Base-by-base conservation (phyloP, 2,113 vertebrate genomes). In the Thomomys bottae region DNA sequence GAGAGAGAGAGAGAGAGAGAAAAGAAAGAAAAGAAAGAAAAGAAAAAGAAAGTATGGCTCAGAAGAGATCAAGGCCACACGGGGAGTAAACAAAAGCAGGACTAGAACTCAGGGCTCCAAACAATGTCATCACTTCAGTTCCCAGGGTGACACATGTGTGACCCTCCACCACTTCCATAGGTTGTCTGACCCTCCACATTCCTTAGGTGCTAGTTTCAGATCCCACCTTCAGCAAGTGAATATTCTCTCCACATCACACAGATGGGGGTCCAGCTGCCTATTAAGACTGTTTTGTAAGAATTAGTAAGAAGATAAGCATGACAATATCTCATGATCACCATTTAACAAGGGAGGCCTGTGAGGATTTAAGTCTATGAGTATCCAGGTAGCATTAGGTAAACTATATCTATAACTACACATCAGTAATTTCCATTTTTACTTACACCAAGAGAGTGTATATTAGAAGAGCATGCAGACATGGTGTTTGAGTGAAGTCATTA, bases 381-480 rank as follows among this genome's bases (percentile, higher is more conserved):
- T 21, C 66, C 7, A 88, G 57, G 20, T 40, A 40, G 2, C 20
- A 28, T 10, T 9, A 42, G 17, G 15, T 1, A n/a, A 64, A 40
- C 23, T 1, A 4, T 10, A 17, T 6, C 64, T 17, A 3, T 1
- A 23, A 54, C 45, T 36, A 61, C 68, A n/a, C 26, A 34, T 63
- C 11, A 54, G 38, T 5, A 5, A 8, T 23, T 32, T 61, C 21
- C 2, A 45, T 77, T 77, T 77, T 23, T 5, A 23, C 15, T 10
- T 10, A 54, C 49, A 54, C 49, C 14, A 54, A 54, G 18, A 59
- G 49, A 12, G 32, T 77, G 28, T 26, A 54, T 54, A 12, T 30
- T 10, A 0, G 0, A 5, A 63, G 24, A 42, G 54, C 30, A 30
- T 0, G 0, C 0, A 2, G 64, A 68, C 2, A 14, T 40, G 11